phyloP scores from a whole-genome alignment of 2,888 invertebrate genomes.

The Drosophila mimica region DNA sequence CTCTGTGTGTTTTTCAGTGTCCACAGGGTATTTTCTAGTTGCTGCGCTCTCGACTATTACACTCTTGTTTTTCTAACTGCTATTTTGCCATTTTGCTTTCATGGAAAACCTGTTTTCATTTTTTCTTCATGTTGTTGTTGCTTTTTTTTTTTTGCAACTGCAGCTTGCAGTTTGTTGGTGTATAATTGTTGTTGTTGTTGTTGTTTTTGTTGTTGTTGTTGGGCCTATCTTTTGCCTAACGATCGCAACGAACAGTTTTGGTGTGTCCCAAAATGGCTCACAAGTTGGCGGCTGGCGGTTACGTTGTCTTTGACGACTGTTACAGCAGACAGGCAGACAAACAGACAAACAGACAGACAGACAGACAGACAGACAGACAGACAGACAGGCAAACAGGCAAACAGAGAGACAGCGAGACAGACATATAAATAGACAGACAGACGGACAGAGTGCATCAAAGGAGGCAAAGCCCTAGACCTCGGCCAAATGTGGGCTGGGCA shows the following conservation, averaged over 20 bases:
- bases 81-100: constrained; percentile 49
- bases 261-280: constrained; percentile 33
- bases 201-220: neutral
- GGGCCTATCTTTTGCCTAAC: constrained; percentile 23
- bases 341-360: neutral
- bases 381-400: neutral
- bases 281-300: constrained; percentile 37
- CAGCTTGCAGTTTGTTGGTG: constrained; percentile 18
- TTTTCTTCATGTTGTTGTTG: constrained; percentile 55
- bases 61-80: constrained; percentile 15
- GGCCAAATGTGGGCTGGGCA: constrained; percentile 19
- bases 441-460: constrained; percentile 10
- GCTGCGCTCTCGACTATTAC: neutral
- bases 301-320: constrained; percentile 27
- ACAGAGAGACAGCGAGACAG: neutral
- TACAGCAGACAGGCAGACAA: constrained; percentile 5
- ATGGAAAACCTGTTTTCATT: constrained; percentile 71
- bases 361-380: neutral
- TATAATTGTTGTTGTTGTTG: constrained; percentile 6
- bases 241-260: constrained; percentile 29
- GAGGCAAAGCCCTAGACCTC: constrained; percentile 51
- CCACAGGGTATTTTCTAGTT: neutral
- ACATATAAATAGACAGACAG: neutral
- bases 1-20: neutral
- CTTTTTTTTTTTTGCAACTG: constrained; percentile 20